Evolutionary conservation across 64 coral and sea anemone genomes (phyloP).

Genomic region (Acropora yongei): DNA sequence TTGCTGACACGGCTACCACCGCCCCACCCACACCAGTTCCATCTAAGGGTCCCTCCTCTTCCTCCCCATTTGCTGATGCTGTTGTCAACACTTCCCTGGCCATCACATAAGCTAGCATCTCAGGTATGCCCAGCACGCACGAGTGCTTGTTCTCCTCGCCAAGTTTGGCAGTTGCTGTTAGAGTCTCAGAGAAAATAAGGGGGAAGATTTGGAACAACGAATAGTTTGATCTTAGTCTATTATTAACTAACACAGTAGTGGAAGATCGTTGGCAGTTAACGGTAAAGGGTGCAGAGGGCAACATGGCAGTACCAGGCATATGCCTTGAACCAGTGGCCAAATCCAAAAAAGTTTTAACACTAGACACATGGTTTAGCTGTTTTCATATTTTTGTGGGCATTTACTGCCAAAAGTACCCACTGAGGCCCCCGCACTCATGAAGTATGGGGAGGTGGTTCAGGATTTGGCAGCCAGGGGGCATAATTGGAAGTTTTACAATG

Average conservation of each 20-base stretch:
- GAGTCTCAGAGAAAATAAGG: slow-evolving; percentile 13
- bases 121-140: background rate
- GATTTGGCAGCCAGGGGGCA: background rate
- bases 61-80: slow-evolving; percentile 1
- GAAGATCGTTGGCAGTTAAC: background rate
- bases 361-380: background rate
- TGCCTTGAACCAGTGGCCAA: background rate
- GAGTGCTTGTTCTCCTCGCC: slow-evolving; percentile 10
- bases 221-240: slow-evolving; percentile 25
- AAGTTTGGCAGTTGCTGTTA: background rate
- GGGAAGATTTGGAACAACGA: slow-evolving; percentile 37
- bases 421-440: background rate
- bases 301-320: background rate
- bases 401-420: background rate
- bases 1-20: background rate
- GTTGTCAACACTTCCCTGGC: background rate
- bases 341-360: background rate
- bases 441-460: background rate
- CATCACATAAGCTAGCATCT: background rate
- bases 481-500: background rate
- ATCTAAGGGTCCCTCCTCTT: background rate
- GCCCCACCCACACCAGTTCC: slow-evolving; percentile 10
- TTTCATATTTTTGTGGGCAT: background rate
- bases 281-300: background rate
- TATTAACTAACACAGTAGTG: background rate